A percentile compares a stretch with the other conserved stretches of the same genome.
These are phyloP conservation scores for Bombus superbus DNA, from an alignment of 1,140 invertebrate genomes.

Conservation along the genomic window DNA sequence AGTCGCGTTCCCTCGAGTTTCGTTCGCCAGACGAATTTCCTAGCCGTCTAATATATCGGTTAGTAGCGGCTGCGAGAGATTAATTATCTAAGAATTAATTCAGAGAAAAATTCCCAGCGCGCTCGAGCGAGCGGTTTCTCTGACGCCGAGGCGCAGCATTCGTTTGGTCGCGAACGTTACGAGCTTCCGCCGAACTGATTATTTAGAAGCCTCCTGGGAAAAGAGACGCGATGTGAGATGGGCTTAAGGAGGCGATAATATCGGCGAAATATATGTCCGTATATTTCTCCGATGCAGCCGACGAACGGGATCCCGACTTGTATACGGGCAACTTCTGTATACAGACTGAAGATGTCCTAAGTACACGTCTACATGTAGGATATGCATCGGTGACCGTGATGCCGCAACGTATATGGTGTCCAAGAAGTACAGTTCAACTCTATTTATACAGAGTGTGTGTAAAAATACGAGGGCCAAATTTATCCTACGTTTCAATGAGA, in stretches of 20 bases:
- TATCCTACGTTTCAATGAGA: too few species aligned
- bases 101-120: neutral
- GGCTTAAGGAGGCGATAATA: conserved; percentile 59
- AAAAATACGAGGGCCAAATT: too few species aligned
- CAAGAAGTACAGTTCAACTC: neutral
- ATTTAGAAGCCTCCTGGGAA: conserved; percentile 37
- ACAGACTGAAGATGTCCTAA: conserved; percentile 50
- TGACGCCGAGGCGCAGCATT: too few species aligned
- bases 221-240: conserved; percentile 8
- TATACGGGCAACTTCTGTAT: conserved; percentile 34
- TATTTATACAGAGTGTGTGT: too few species aligned
- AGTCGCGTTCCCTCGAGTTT: neutral
- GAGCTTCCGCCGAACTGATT: neutral
- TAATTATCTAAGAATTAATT: neutral
- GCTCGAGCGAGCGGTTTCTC: too few species aligned
- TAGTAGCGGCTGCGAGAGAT: neutral
- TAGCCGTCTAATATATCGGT: neutral
- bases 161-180: neutral
- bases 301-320: conserved; percentile 70
- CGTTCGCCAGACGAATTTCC: neutral
- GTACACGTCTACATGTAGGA: conserved; percentile 41
- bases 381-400: conserved; percentile 33
- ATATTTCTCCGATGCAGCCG: conserved; percentile 60
- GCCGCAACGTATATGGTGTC: conserved; percentile 3
- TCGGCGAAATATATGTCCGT: conserved; percentile 45